Evolutionary conservation across 2,888 invertebrate genomes (phyloP).

Genomic region (Therioaphis trifolii): DNA sequence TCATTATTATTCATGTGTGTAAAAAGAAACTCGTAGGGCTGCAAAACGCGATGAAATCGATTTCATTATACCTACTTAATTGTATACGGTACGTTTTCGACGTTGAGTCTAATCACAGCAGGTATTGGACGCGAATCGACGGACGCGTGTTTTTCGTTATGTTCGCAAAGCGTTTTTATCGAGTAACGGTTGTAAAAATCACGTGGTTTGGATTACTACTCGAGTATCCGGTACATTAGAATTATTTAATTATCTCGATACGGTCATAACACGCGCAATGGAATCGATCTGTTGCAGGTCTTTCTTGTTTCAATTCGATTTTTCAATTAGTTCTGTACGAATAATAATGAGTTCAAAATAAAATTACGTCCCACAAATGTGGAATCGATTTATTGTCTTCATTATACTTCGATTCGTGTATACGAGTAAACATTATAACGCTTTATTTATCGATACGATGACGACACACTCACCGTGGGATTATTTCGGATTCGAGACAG

Average conservation of each 20-base stretch:
- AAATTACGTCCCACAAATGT: neutral
- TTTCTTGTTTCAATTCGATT: neutral
- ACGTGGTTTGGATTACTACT: too few species aligned
- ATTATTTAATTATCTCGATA: neutral
- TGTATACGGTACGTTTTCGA: too few species aligned
- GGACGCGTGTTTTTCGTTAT: too few species aligned
- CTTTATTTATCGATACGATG: neutral
- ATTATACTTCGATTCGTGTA: constrained; percentile 3
- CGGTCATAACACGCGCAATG: neutral
- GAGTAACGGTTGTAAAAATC: neutral
- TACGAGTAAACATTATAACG: neutral
- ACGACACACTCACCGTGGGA: constrained; percentile 17
- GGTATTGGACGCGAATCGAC: too few species aligned
- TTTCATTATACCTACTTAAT: too few species aligned
- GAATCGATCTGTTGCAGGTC: too few species aligned
- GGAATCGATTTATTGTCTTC: neutral
- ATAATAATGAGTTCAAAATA: neutral
- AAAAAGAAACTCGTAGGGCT: too few species aligned
- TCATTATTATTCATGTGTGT: too few species aligned
- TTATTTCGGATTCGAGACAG: neutral
- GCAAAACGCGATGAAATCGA: too few species aligned
- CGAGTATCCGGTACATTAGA: too few species aligned
- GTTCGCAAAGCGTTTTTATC: too few species aligned
- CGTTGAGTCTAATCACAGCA: too few species aligned
- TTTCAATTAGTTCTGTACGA: neutral